Evolutionary conservation across 1,140 invertebrate species (phyloP), one percentile per base, ranked within the genome.

Genomic region (Drosophila bifasciata): DNA sequence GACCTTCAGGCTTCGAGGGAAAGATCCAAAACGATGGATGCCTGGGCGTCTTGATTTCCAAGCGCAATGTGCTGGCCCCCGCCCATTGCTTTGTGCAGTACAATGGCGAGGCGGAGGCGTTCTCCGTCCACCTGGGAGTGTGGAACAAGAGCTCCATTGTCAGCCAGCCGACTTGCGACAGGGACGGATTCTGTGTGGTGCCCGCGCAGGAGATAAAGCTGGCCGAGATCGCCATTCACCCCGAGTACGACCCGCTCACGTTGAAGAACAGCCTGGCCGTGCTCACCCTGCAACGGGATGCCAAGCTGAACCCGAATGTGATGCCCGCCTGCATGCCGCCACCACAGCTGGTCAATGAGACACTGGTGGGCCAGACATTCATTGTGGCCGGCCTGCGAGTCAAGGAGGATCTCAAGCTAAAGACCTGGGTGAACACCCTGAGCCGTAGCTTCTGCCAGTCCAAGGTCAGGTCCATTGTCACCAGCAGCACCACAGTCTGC

Each of bases 301-400:
- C 64, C 28, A 51, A 79, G 15, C 16, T 76, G 3, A 64, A 72
- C 7, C 19, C 78, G 0, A 83, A 57, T 15, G 83, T 86, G 8
- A 58, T 75, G 74, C 83, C 83, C 5, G 61, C 83, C 2, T 86
- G 83, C 9, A 88, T 88, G 83, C 83, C 83, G 2, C 83, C 83
- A 0, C 55, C 36, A 0, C 25, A 50, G 11, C 15, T 72, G 17
- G 11, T 21, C 5, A 70, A 78, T 28, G 55, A 75, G n/a, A 75
- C 83, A 6, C 39, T 83, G 39, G 70, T 86, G 17, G 70, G 56
- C 0, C 51, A 79, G 45, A 28, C 76, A 1, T 88, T 88, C 13
- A 1, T 88, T 5, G 41, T 83, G 15, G 66, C 64, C 5, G 83
- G 83, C 0, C 25, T 88, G 28, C 74, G 59, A 4, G 60, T 52